Evolutionary conservation across 2,113 vertebrate species (phyloP), one percentile per base, ranked within the genome.

Genomic region (Hassar affinis): DNA sequence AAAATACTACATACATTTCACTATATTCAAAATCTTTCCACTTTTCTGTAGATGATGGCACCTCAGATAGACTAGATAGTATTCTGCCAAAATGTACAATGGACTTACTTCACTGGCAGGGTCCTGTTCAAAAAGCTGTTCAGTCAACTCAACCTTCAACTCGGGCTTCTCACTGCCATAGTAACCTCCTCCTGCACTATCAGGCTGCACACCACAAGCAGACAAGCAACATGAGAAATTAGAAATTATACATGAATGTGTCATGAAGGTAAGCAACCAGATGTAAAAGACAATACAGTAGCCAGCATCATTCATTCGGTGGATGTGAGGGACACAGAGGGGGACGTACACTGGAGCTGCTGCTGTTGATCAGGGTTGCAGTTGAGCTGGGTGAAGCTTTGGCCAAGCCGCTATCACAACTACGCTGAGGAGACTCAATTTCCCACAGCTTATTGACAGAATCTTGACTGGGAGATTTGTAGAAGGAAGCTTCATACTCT

Each of bases 101-200:
- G 25, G 30, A 74, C 83, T 85, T 61, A 98, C 98, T 94, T 93
- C 25, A 89, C 88, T 14, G 25, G 92, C 85, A 0, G 95, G 96
- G 87, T 97, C 95, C 91, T 97, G 93, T 38, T 96, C 95, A 89
- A 98, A 98, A 84, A 99, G 95, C 87, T 96, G 97, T 92, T 99
- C 97, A 0, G 97, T 98, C 89, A 98, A 89, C 88, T 98, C 97
- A 20, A 97, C 94, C 92, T 96, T 98, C 85, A 98, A 85, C 72
- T 97, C 95, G 25, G 94, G 94, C 84, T 96, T 94, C 89, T 95
- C 90, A n/a, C 94, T 91, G 69, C 91, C 94, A 90, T 96, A 98
- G 88, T 97, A 98, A 87, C 97, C 96, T 78, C 88, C 95, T 35
- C 87, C 96, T 33, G 97, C 96, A 90, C 96, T 97, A 91, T 95